phyloP scores from a whole-genome alignment of 1,140 invertebrate species.

The Pseudoatta argentina region DNA sequence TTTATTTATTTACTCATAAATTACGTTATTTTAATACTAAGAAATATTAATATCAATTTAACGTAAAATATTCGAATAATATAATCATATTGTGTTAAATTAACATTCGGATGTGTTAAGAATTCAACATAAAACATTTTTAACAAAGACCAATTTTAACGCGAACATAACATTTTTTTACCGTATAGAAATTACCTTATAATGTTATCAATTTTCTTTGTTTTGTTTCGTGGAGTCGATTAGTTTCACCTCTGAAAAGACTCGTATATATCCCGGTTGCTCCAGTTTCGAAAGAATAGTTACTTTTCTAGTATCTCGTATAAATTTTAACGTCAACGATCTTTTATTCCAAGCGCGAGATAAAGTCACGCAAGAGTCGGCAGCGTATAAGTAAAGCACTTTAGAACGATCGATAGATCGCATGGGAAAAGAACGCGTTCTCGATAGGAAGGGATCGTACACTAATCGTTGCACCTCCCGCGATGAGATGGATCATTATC shows the following conservation, averaged over 20 bases:
- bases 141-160: no score
- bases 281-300: background rate
- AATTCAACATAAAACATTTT: no score
- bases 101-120: no score
- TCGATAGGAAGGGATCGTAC: conserved; percentile 27
- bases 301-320: background rate
- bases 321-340: conserved; percentile 25
- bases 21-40: no score
- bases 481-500: conserved; percentile 68
- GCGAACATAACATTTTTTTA: no score
- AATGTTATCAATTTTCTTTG: background rate
- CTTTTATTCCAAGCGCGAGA: background rate
- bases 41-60: no score
- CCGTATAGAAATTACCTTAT: background rate
- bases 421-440: background rate
- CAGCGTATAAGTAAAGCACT: background rate
- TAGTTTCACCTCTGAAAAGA: background rate
- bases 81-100: no score
- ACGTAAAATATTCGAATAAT: no score
- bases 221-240: background rate
- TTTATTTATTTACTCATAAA: no score
- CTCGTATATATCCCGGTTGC: background rate
- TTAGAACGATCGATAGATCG: conserved; percentile 18
- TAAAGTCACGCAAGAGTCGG: conserved; percentile 17
- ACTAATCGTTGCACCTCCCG: conserved; percentile 43